A percentile compares a stretch with the other conserved stretches of the same genome.
Evolutionary conservation across 2,797 vertebrate genomes (phyloP).

Genomic region (Chelon auratus): DNA sequence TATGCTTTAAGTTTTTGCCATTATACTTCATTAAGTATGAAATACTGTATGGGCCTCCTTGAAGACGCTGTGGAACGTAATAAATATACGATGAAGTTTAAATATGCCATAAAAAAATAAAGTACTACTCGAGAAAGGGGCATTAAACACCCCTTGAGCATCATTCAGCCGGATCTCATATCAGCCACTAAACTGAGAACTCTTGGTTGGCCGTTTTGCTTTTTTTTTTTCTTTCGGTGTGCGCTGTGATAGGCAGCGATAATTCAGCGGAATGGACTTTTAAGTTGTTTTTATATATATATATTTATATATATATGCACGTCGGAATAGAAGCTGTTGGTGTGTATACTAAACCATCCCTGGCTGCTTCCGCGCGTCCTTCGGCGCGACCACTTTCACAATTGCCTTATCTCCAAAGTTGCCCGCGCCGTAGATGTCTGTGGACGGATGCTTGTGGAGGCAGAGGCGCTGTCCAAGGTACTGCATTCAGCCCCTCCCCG

Average conservation of each 20-base stretch:
- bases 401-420: constrained; percentile 58
- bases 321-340: neutral
- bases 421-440: constrained; percentile 44
- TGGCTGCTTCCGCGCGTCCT: constrained; percentile 6
- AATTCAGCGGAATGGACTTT: constrained; percentile 11
- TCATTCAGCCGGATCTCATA: constrained; percentile 26
- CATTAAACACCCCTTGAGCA: constrained; percentile 12
- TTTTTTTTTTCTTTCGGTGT: neutral
- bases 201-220: neutral
- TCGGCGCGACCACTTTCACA: constrained; percentile 32
- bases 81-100: constrained; percentile 26
- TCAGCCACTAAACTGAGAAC: constrained; percentile 14
- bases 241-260: constrained; percentile 11
- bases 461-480: constrained; percentile 77
- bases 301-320: neutral
- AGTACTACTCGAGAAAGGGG: constrained; percentile 20
- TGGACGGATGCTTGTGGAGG: constrained; percentile 57
- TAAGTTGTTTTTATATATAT: neutral
- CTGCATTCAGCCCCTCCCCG: constrained; percentile 84
- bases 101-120: constrained; percentile 23
- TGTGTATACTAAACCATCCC: neutral
- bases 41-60: constrained; percentile 10
- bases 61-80: constrained; percentile 8
- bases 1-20: neutral
- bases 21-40: constrained; percentile 7